These are phyloP conservation scores for Idaea aversata DNA, from an alignment of 2,888 invertebrate genomes.

Conservation along the genomic window DNA sequence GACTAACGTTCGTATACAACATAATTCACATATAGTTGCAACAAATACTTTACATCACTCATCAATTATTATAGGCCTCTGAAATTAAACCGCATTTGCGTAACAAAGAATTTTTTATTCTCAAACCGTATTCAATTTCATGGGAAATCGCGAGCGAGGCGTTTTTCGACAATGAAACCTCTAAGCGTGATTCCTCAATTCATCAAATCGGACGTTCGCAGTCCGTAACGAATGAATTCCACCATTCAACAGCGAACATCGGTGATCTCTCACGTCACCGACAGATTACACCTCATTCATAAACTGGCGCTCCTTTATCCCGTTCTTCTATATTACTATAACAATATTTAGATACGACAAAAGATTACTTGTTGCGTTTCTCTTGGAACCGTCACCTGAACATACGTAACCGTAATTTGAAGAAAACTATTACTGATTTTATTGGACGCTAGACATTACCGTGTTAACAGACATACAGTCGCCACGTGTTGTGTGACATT, in stretches of 20 bases:
- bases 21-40: constrained; percentile 1
- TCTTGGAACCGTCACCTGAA: constrained; percentile 30
- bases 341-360: constrained; percentile 29
- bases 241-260: constrained; percentile 33
- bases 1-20: constrained; percentile 79
- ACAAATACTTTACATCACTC: constrained; percentile 1
- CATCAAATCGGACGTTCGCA: constrained; percentile 46
- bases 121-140: constrained; percentile 31
- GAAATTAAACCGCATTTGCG: background rate
- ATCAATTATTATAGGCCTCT: constrained; percentile 2
- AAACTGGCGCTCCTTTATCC: constrained; percentile 42
- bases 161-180: constrained; percentile 50
- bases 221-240: constrained; percentile 52
- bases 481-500: constrained; percentile 36
- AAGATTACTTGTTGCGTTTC: constrained; percentile 30
- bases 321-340: constrained; percentile 31
- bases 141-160: constrained; percentile 47
- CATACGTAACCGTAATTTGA: constrained; percentile 20
- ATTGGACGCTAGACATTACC: constrained; percentile 2
- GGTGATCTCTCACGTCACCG: constrained; percentile 29
- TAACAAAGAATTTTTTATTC: constrained; percentile 7
- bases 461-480: background rate
- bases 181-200: constrained; percentile 65
- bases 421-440: constrained; percentile 5
- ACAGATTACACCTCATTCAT: constrained; percentile 38